These are phyloP conservation scores for Chloropsis cyanopogon DNA, from an alignment of 2,113 vertebrate genomes.

Conservation along the genomic window DNA sequence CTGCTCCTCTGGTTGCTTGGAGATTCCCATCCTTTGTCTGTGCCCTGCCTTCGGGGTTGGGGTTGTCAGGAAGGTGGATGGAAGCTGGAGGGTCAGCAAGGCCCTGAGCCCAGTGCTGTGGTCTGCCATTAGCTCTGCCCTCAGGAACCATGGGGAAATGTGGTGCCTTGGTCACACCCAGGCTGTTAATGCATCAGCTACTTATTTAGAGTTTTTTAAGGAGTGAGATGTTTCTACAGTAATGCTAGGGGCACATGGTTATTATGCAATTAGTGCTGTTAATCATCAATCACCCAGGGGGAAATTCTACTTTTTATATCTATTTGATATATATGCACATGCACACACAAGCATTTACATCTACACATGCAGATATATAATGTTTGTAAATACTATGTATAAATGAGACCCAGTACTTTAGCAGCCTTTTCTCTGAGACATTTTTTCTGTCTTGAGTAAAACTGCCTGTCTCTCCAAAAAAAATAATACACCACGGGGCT, in stretches of 20 bases:
- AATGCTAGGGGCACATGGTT: background rate
- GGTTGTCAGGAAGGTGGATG: background rate
- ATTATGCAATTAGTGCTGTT: background rate
- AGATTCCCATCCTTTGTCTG: background rate
- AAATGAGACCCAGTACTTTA: background rate
- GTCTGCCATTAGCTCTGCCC: background rate
- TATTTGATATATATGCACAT: background rate
- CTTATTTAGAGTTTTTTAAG: background rate
- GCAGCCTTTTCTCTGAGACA: background rate
- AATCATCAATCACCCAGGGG: background rate
- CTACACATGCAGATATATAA: background rate
- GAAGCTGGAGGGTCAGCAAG: background rate
- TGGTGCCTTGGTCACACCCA: background rate
- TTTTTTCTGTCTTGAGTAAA: background rate
- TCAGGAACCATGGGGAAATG: fast-evolving
- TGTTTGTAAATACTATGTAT: background rate
- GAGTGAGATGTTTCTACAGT: background rate
- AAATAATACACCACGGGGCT: too few species aligned
- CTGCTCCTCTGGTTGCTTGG: background rate
- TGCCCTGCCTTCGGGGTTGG: background rate
- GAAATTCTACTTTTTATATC: background rate
- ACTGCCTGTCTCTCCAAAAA: background rate
- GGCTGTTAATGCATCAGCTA: background rate
- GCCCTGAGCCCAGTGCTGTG: background rate
- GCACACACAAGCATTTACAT: background rate